phyloP scores from a whole-genome alignment of 2,113 vertebrate species.

The Podiceps cristatus region DNA sequence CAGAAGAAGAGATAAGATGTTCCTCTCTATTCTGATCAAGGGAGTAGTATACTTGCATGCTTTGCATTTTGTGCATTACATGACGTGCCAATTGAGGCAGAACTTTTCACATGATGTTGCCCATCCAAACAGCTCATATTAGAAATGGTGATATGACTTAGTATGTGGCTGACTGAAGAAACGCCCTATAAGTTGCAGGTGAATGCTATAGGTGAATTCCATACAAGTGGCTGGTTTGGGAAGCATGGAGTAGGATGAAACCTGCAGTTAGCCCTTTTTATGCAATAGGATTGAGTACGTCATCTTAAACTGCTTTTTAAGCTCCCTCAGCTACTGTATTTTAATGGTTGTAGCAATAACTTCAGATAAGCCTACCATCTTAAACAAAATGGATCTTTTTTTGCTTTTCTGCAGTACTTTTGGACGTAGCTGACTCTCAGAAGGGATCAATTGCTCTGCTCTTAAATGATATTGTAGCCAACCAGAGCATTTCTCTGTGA shows the following conservation, averaged over 20 bases:
- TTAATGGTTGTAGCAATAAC: background rate
- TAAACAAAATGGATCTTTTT: background rate
- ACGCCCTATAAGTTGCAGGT: background rate
- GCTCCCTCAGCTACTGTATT: background rate
- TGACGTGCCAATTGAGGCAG: rapidly evolving
- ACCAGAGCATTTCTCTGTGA: background rate
- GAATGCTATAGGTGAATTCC: background rate
- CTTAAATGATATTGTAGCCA: background rate
- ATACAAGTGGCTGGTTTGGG: background rate
- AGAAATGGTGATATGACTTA: background rate
- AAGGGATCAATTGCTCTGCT: background rate
- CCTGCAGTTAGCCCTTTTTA: background rate
- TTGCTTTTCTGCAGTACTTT: background rate
- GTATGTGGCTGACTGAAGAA: background rate
- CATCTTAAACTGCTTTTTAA: background rate
- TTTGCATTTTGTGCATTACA: background rate
- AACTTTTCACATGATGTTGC: background rate
- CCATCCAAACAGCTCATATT: background rate
- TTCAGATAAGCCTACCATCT: background rate
- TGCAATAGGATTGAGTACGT: background rate
- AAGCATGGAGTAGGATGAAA: background rate
- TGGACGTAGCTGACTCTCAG: background rate
- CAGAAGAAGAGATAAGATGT: background rate
- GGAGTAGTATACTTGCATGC: background rate
- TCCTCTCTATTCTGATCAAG: background rate